Percentiles rank a stretch among this genome's conserved stretches.
Conservation (phyloP, 2,888 invertebrate genomes). For the Odiellus spinosus region DNA sequence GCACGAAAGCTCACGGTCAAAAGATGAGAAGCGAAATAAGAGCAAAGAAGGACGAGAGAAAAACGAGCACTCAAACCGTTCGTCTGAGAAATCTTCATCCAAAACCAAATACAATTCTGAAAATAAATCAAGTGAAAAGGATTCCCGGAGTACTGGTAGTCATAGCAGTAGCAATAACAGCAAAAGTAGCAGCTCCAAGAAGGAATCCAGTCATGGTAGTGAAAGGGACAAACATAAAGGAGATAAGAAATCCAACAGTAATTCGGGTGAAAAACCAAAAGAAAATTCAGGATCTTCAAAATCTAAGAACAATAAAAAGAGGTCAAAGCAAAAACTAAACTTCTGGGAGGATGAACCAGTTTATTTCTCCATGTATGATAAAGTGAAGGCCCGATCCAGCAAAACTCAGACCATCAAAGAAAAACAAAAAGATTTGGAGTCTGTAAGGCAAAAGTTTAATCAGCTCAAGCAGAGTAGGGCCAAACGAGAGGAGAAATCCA, state of each 20-base stretch:
- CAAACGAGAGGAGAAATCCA: constrained; percentile 31
- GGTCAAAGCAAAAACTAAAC: constrained; percentile 32
- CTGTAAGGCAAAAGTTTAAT: constrained; percentile 64
- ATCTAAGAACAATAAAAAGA: constrained; percentile 5
- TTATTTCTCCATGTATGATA: constrained; percentile 94
- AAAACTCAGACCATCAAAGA: constrained; percentile 22
- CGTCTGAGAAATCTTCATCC: not conserved
- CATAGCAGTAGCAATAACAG: constrained; percentile 32
- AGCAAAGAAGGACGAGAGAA: constrained; percentile 9
- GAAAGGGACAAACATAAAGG: constrained; percentile 3
- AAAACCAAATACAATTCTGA: constrained; percentile 8
- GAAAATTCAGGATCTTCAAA: constrained; percentile 6
- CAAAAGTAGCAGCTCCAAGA: constrained; percentile 18
- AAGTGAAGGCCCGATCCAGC: constrained; percentile 81
- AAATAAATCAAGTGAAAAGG: constrained; percentile 16
- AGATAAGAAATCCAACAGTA: not conserved
- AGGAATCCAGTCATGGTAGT: constrained; percentile 31
- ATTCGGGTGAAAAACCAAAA: constrained; percentile 5
- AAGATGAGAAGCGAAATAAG: constrained; percentile 12
- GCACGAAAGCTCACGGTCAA: constrained; percentile 8
- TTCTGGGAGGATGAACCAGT: constrained; percentile 74
- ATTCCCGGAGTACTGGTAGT: constrained; percentile 20
- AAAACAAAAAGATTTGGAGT: constrained; percentile 68
- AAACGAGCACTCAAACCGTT: not conserved
- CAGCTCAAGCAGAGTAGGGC: constrained; percentile 54